These are phyloP conservation scores for Lontra canadensis DNA, from an alignment of 2,113 vertebrate genomes.

Conservation along the genomic window DNA sequence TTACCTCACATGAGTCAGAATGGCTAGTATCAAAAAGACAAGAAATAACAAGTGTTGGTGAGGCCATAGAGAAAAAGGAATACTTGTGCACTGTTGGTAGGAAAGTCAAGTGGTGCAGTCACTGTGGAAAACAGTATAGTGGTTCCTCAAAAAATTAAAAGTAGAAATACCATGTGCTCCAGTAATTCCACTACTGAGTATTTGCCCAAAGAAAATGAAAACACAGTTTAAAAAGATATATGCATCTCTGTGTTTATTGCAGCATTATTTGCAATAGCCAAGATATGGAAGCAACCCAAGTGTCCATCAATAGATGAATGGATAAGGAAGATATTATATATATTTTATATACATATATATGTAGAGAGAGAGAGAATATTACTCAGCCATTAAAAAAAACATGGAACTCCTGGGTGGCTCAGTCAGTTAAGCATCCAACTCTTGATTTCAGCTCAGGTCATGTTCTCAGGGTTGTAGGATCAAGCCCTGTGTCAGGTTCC, in stretches of 20 bases:
- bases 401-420: too few relatives aligned
- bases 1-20: background rate
- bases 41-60: background rate
- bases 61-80: background rate
- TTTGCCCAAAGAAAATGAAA: background rate
- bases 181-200: background rate
- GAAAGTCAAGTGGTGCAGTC: background rate
- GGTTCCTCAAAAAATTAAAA: background rate
- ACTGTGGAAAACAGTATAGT: background rate
- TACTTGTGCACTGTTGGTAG: background rate
- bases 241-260: background rate
- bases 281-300: background rate
- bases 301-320: background rate
- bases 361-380: background rate
- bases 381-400: too few relatives aligned
- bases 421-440: background rate
- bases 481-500: too few relatives aligned
- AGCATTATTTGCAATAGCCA: background rate
- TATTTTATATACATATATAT: background rate
- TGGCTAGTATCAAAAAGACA: background rate
- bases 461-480: too few relatives aligned
- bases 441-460: background rate
- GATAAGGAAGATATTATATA: background rate
- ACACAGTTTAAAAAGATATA: background rate
- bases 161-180: background rate